Evolutionary conservation across 30 jellyfish, hydroid and myxozoan genomes (phyloP), one percentile per base, ranked within the genome.

Genomic region (Phacellophora camtschatica): DNA sequence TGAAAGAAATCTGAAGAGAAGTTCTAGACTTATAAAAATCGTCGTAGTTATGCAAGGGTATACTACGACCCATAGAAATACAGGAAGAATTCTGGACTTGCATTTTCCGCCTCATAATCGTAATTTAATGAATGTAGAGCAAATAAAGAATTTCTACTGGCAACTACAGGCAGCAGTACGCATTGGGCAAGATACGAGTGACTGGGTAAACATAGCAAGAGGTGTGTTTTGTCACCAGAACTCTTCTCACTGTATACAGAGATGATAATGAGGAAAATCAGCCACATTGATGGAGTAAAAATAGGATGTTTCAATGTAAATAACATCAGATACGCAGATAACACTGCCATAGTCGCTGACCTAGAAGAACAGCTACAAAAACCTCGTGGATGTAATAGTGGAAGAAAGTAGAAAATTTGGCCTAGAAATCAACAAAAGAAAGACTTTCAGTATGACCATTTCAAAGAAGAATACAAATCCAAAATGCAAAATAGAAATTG

Each of bases 251-350:
- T 54, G 36, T 56, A 53, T 35, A 74, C 87, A 53, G 87, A 74
- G 66, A 74, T 74, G 87, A 55, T 74, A 74, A 74, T 74, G 87
- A 53, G 87, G 87, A 74, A 74, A 53, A 34, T 74, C 87, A 74
- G 29, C 77, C 68, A 68, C 39, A 68, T 35, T 31, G 71, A 68
- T 68, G 82, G 82, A 68, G 82, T 68, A 68, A 68, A 68, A 68
- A 33, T 73, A 48, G 86, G 75, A 53, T 8, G 68, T 53, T 53
- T 53, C 33, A n/a, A 53, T 53, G 68, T 53, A 53, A 53, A 53
- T 53, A 53, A 53, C 68, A 53, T 53, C 68, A 53, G 68, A 53
- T 53, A 53, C 68, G 68, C 68, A 53, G 68, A 53, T 53, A n/a
- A 53, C 68, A 53, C 68, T 53, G 68, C 68, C 33, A 53, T 39